phyloP scores from a whole-genome alignment of 2,888 invertebrate genomes.

The Amphipyra tragopoginis region DNA sequence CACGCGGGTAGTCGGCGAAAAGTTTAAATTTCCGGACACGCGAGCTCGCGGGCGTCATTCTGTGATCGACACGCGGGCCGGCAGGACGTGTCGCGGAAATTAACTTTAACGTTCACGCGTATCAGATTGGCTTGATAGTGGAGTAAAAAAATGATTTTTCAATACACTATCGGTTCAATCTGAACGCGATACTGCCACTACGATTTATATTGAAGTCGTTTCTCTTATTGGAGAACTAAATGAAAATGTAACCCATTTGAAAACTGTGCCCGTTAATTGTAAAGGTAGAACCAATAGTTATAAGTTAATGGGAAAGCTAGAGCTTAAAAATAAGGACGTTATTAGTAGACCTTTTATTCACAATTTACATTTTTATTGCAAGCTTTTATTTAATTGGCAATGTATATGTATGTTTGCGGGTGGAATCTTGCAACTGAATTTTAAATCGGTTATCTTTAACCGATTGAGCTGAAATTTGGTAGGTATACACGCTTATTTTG shows the following conservation, averaged over 20 bases:
- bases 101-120: conserved; percentile 59
- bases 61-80: conserved; percentile 47
- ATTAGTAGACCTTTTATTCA: too few relatives aligned
- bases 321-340: too few relatives aligned
- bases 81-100: conserved; percentile 68
- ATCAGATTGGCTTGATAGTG: conserved; percentile 49
- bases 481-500: too few relatives aligned
- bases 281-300: too few relatives aligned
- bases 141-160: conserved; percentile 39
- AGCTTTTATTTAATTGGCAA: too few relatives aligned
- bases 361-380: too few relatives aligned
- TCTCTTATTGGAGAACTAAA: conserved; percentile 1
- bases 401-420: too few relatives aligned
- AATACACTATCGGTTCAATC: conserved; percentile 37
- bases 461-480: too few relatives aligned
- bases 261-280: not conserved
- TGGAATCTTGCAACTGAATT: too few relatives aligned
- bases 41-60: conserved; percentile 49
- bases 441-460: too few relatives aligned
- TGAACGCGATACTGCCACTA: conserved; percentile 14
- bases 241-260: not conserved
- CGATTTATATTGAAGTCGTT: conserved; percentile 8
- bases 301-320: too few relatives aligned
- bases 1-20: conserved; percentile 67
- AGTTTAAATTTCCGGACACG: conserved; percentile 72